These are phyloP conservation scores for Dipodomys stephensi DNA, from an alignment of 2,113 vertebrate genomes.

Conservation along the genomic window DNA sequence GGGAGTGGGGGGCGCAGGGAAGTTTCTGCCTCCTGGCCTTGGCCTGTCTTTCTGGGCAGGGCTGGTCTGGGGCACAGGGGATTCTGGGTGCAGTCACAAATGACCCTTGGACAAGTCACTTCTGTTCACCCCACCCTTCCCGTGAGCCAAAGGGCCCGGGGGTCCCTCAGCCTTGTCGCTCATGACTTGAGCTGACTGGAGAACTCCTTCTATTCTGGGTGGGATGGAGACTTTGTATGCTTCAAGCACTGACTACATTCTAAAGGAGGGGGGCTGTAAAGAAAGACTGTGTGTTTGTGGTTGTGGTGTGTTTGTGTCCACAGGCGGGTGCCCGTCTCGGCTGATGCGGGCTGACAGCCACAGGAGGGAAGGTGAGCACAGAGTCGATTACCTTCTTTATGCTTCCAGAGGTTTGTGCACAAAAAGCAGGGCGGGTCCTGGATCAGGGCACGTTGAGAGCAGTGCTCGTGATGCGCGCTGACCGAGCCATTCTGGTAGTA, in stretches of 20 bases:
- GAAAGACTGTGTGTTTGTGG: not conserved
- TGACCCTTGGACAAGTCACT: conserved; percentile 1
- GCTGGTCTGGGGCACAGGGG: not conserved
- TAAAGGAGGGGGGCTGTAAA: not conserved
- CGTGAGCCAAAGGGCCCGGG: not conserved
- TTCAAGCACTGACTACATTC: not conserved
- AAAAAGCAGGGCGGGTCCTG: not conserved
- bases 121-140: not conserved
- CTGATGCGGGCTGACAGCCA: rapidly evolving
- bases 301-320: not conserved
- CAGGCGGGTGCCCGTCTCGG: not conserved
- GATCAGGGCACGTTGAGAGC: not conserved
- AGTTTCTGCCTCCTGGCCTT: no score
- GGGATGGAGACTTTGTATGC: not conserved
- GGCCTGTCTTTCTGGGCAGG: not conserved
- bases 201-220: not conserved
- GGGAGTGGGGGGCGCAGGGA: no score
- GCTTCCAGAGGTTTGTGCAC: not conserved
- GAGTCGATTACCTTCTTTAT: not conserved
- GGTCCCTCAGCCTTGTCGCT: not conserved
- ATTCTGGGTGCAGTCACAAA: rapidly evolving
- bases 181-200: not conserved
- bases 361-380: not conserved
- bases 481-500: no score
- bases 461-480: no score